These are phyloP conservation scores for Axinella damicornis DNA, from an alignment of 37 sponge, comb jelly and placozoan genomes.

Conservation along the genomic window DNA sequence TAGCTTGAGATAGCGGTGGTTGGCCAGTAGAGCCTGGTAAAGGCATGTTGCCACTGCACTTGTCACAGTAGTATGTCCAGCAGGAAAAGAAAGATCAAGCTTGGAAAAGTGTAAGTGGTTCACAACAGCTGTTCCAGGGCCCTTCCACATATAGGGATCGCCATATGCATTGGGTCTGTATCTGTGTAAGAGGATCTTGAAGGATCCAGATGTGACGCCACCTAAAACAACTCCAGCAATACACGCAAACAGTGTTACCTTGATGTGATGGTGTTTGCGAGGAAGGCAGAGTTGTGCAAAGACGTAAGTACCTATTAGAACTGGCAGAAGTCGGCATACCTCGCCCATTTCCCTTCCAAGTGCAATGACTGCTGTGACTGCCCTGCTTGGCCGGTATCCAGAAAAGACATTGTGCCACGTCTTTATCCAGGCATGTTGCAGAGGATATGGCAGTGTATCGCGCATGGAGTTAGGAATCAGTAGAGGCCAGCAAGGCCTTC, in stretches of 20 bases:
- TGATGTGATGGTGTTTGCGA: background rate
- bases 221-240: conserved; percentile 46
- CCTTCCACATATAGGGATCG: conserved; percentile 59
- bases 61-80: conserved; percentile 46
- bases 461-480: background rate
- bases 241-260: conserved; percentile 32
- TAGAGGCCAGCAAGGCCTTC: conserved; percentile 50
- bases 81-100: conserved; percentile 47
- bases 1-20: too few species aligned
- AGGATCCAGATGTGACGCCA: conserved; percentile 24
- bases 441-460: conserved; percentile 12
- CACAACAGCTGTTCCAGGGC: conserved; percentile 27
- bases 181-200: conserved; percentile 44
- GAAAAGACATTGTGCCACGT: conserved; percentile 31
- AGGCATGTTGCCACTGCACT: conserved; percentile 52
- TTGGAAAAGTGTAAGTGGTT: conserved; percentile 51
- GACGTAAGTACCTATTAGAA: conserved; percentile 27
- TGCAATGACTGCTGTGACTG: background rate
- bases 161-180: conserved; percentile 62
- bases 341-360: conserved; percentile 38
- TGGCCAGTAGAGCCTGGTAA: background rate
- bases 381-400: conserved; percentile 3
- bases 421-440: conserved; percentile 47
- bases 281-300: conserved; percentile 22
- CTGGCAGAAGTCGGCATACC: conserved; percentile 16